Evolutionary conservation across 2,113 vertebrate species (phyloP), one percentile per base, ranked within the genome.

Genomic region (Pipra filicauda): DNA sequence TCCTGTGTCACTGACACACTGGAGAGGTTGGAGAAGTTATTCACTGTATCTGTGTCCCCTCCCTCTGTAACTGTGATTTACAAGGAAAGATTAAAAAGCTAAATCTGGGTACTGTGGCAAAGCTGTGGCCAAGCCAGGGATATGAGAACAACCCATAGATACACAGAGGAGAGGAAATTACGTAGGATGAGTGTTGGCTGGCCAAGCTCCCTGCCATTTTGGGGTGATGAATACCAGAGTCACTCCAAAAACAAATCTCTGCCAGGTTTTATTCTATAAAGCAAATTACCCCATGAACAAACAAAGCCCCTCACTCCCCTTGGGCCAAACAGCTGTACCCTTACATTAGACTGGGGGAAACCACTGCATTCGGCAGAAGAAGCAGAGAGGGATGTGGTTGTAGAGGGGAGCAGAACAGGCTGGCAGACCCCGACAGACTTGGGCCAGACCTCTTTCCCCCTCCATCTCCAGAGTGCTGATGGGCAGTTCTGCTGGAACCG

Each of bases 1-100:
- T 96, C 92, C 62, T 75, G 43, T 96, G 66, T 96, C 95, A 77
- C n/a, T 76, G 54, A 79, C 82, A 93, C 19, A 16, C 75, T 74
- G 83, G 49, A 1, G 54, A 67, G 55, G 55, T 33, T 85, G 61
- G 89, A 72, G 31, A 91, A 90, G 78, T 91, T 79, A 46, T 64
- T 77, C 43, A 62, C 65, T 1, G 0, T 78, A 54, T 88, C 89
- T 75, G 82, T 82, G 85, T 35, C 79, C 89, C 65, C 44, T 96
- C 71, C 71, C 59, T n/a, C 43, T 75, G 26, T 57, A 91, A 59
- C 41, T 73, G 67, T 52, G 52, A 86, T 95, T 96, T 96, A 95
- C 71, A 80, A 96, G 84, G 71, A 72, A 95, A 80, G 44, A 83
- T 88, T 76, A 81, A 57, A 93, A 91, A 94, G 81, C 69, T 74